Evolutionary conservation across 2,113 vertebrate genomes (phyloP).

Genomic region (Corythoichthys haematopterus): DNA sequence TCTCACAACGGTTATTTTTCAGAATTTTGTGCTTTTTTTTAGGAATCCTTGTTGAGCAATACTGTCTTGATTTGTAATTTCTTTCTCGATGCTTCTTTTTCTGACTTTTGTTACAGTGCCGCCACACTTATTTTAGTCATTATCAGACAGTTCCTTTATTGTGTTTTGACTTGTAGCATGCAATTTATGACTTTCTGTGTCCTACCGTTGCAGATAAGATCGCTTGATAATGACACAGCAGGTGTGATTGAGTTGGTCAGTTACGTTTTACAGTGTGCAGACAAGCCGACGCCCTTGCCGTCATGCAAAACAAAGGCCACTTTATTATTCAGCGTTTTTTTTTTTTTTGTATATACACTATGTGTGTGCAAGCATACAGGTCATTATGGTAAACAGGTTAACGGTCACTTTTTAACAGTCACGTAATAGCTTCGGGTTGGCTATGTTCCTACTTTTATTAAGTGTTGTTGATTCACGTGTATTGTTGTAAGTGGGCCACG

Average conservation of each 20-base stretch:
- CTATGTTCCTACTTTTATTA: background rate
- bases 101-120: too few relatives aligned
- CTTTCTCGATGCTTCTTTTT: too few relatives aligned
- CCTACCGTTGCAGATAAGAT: background rate
- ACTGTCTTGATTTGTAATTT: too few relatives aligned
- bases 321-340: constrained; percentile 9
- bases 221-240: background rate
- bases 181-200: background rate
- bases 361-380: constrained; percentile 1
- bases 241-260: too few relatives aligned
- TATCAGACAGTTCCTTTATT: background rate
- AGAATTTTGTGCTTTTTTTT: too few relatives aligned
- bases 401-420: background rate
- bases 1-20: too few relatives aligned
- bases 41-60: too few relatives aligned
- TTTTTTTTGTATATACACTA: background rate
- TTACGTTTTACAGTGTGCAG: background rate
- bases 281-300: constrained; percentile 14
- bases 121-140: too few relatives aligned
- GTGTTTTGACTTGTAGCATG: background rate
- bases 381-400: background rate
- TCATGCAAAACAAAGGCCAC: constrained; percentile 15
- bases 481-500: constrained; percentile 33
- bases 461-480: background rate
- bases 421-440: background rate